Evolutionary conservation across 2,797 vertebrate species (phyloP), one percentile per base, ranked within the genome.

Genomic region (Microctenopoma lineatum): DNA sequence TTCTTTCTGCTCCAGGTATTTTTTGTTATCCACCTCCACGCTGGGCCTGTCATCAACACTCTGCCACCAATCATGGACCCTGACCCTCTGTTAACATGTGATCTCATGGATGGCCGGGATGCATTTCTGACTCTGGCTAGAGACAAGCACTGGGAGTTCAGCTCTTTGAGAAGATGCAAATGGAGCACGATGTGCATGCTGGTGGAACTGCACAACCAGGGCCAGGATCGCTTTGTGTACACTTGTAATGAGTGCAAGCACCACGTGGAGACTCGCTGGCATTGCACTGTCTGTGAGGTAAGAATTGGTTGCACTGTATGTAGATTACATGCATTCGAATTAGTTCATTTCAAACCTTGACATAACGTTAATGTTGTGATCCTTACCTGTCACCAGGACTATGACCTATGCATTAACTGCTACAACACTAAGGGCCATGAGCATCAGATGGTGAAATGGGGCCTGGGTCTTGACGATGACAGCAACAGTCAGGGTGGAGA

Each of bases 171-270:
- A 42, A 94, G 98, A 5, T 98, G 96, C 85, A 96, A 97, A 87
- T 99, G 98, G 98, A 99, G 98, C 84, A 95, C 96, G 46, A 99
- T 98, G 97, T 99, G 97, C 89, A 99, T 99, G 98, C 86, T 99
- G 86, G 98, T 99, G 68, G 98, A 99, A 79, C 92, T 99, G 78
- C 98, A 99, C 85, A 99, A 98, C 59, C 98, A 99, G 89, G 97
- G 98, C 51, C 98, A 99, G 92, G 97, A 99, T 76, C 96, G 98
- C 83, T 99, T 99, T 27, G 97, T 99, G 79, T 99, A 99, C 77
- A 99, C 98, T 1, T 99, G 98, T 94, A 99, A 99, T 0, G 97
- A 99, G 91, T 99, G 98, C 94, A 99, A 99, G 73, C 96, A 98
- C 86, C 98, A 99, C 0, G 98, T 99, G 64, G 98, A 99, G 90